Percentiles rank a stretch among this genome's conserved stretches.
Evolutionary conservation across 2,888 invertebrate species (phyloP).

Genomic region (Dryocosmus kuriphilus): DNA sequence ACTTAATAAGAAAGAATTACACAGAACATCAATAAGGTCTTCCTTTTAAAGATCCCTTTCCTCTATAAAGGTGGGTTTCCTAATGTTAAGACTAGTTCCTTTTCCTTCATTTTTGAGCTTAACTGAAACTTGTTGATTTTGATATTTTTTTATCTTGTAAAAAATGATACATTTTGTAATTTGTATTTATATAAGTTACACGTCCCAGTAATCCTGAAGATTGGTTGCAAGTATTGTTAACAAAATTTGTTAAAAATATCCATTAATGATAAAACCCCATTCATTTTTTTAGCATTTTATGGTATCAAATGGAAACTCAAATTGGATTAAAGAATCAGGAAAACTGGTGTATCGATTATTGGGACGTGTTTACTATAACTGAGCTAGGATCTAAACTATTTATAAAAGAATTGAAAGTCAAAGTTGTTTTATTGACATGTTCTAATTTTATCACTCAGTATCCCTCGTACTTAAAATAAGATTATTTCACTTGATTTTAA

Average conservation of each 20-base stretch:
- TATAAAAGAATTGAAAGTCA: conserved; percentile 32
- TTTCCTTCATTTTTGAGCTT: conserved; percentile 3
- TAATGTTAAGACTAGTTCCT: conserved; percentile 50
- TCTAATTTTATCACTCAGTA: conserved; percentile 15
- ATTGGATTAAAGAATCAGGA: too few species aligned
- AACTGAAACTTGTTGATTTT: background rate
- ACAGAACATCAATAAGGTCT: conserved; percentile 14
- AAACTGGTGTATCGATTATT: too few species aligned
- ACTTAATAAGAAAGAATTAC: conserved; percentile 41
- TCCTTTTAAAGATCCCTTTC: conserved; percentile 47
- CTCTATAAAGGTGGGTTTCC: conserved; percentile 55
- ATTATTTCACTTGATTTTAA: background rate
- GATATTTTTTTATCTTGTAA: conserved; percentile 5
- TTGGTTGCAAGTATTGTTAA: too few species aligned
- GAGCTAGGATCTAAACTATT: conserved; percentile 10
- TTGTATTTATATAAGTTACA: conserved; percentile 36
- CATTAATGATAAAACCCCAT: too few species aligned
- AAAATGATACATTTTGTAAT: background rate
- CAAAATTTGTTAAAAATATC: too few species aligned
- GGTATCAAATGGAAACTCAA: too few species aligned
- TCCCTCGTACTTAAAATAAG: background rate
- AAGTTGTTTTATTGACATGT: conserved; percentile 16
- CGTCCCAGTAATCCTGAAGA: too few species aligned
- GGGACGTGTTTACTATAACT: too few species aligned
- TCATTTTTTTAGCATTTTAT: too few species aligned